Evolutionary conservation across 2,113 vertebrate genomes (phyloP), one percentile per base, ranked within the genome.

Genomic region (Poeciliopsis turrubarensis): DNA sequence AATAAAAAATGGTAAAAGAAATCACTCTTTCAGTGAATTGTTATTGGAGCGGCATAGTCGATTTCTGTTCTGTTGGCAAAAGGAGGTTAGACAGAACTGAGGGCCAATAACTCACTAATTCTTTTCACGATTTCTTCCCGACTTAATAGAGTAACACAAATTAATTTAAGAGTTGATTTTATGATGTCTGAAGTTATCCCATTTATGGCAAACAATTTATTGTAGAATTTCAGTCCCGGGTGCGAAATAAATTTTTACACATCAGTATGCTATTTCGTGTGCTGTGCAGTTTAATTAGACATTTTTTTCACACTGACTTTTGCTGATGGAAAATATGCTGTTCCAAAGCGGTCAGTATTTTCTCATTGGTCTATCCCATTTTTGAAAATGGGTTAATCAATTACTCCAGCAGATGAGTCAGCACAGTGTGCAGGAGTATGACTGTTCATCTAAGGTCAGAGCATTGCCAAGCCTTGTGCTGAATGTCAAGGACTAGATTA

Each of bases 401-500:
- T 87, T 84, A 76, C 81, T 80, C 61, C 66, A 70, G 62, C 67
- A 79, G 91, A 89, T 85, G 90, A 93, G 82, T 93, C 87, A 92
- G 89, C 87, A 84, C n/a, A 14, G 76, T 54, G 54, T 75, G 68
- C 76, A 80, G 79, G 73, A 83, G 86, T 85, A 89, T 91, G 72
- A 84, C 88, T 82, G 86, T 72, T 88, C 77, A 70, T 89, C 72
- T 66, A 82, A 89, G 90, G 91, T 92, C 91, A 91, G 37, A 82
- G 77, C 65, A 26, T 73, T 66, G 85, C 73, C 72, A 79, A 79
- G 84, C 79, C 79, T 87, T 89, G 85, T 89, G 91, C 90, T 92
- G 92, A 93, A 90, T 92, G 92, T 89, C 89, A 92, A 90, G 87
- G 85, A 90, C 87, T 86, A 88, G 89, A 92, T 93, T 92, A 92